A percentile compares a stretch with the other conserved stretches of the same genome.
Conservation (phyloP, 1,140 invertebrate species). For the Drosophila ananassae region DNA sequence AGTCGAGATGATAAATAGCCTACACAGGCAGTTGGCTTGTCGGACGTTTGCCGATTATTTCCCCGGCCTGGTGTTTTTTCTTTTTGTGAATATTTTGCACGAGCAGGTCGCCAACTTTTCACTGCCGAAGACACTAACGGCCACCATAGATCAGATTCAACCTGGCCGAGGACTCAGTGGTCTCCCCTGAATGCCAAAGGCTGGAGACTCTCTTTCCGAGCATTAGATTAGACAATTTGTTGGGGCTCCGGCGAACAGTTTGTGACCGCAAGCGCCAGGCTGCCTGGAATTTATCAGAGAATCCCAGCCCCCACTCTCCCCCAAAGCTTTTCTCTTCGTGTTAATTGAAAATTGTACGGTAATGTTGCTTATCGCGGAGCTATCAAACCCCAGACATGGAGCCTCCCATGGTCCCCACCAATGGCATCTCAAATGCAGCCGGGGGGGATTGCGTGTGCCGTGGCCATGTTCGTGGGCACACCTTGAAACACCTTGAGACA, state of each 20-base stretch:
- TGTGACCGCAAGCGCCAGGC: slow-evolving; percentile 67
- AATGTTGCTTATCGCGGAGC: slow-evolving; percentile 75
- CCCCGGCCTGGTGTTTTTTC: slow-evolving; percentile 16
- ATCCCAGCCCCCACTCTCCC: not conserved
- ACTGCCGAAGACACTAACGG: slow-evolving; percentile 63
- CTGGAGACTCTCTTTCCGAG: slow-evolving; percentile 9
- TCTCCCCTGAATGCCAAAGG: slow-evolving; percentile 11
- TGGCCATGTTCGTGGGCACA: slow-evolving; percentile 48
- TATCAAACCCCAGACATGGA: slow-evolving; percentile 44
- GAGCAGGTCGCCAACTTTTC: slow-evolving; percentile 71
- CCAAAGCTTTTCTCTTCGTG: slow-evolving; percentile 63
- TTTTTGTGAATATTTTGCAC: slow-evolving; percentile 18
- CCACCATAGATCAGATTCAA: slow-evolving; percentile 64
- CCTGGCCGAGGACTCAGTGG: slow-evolving; percentile 21
- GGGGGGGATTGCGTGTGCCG: slow-evolving; percentile 55
- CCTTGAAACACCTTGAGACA: slow-evolving; percentile 39
- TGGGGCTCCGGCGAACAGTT: slow-evolving; percentile 42
- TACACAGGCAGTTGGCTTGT: slow-evolving; percentile 54
- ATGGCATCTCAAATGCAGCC: slow-evolving; percentile 12
- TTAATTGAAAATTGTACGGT: slow-evolving; percentile 82
- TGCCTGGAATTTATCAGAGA: slow-evolving; percentile 46
- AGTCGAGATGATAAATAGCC: slow-evolving; percentile 70
- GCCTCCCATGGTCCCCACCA: slow-evolving; percentile 6
- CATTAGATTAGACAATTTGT: slow-evolving; percentile 78
- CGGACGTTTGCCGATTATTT: slow-evolving; percentile 61